Base-by-base conservation (phyloP, 2,888 invertebrate species). In the Papilio elwesi region DNA sequence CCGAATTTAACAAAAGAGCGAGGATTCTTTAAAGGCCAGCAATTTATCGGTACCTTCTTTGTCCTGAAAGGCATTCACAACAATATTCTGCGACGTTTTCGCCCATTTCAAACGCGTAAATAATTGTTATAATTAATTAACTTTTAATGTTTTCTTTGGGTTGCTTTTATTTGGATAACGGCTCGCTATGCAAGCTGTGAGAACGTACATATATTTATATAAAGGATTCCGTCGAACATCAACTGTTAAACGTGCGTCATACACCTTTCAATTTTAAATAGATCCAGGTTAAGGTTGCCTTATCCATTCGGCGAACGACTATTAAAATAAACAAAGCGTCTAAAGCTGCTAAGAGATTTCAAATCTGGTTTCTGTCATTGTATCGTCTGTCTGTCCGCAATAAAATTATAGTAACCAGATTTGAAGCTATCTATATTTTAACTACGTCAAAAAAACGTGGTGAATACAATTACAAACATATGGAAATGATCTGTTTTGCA, bases 261-360 rank as follows among this genome's bases (percentile, higher is more conserved):
- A 48, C 63, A 9, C 15, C 15, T 48, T 63, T 63, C 26, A 11
- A 1, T 49, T 64, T 49, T 49, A 16, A 15, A 64, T 49, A 64
- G 11, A 65, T 65, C 51, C 51, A 51, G 65, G 65, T 65, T 51
- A 49, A 65, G 65, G 65, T 65, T 65, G 26, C 12, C 7, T 43
- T 48, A 49, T n/a, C 51, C 49, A 53, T 53, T 15, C 65, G n/a
- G 47, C 47, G 65, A 65, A 65, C 13, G 49, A 10, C 10, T 49
- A 51, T 36, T 49, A 51, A 65, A 65, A 36, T 65, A 65, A 49
- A 65, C 65, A 65, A 65, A 53, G 2, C 16, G 53, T 53, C 26
- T 26, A 15, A 53, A 51, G 36, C 65, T 64, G 13, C 48, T 53
- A 55, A 55, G 53, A 68, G 16, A 68, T 47, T 55, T 68, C n/a